These are phyloP conservation scores for Cercocebus atys DNA, from an alignment of 2,113 vertebrate species.

Conservation along the genomic window DNA sequence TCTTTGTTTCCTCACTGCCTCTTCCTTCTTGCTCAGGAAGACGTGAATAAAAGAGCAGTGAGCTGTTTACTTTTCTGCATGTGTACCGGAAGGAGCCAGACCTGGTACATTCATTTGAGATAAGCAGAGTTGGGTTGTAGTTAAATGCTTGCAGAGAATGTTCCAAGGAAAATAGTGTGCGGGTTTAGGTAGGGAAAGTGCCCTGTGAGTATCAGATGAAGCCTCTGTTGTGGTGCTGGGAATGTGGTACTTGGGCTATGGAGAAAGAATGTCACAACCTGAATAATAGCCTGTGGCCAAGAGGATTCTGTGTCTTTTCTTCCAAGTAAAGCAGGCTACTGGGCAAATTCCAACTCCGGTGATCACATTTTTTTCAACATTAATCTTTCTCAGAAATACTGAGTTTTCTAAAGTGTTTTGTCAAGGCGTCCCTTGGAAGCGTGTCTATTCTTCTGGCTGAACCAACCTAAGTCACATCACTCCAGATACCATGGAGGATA, in stretches of 20 bases:
- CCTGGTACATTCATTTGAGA: slow-evolving; percentile 38
- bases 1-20: too few relatives aligned
- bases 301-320: background rate
- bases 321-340: background rate
- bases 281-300: background rate
- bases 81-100: background rate
- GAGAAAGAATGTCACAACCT: background rate
- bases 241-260: background rate
- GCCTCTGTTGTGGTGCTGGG: background rate
- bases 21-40: background rate
- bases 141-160: background rate
- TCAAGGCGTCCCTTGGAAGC: background rate
- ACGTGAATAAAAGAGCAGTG: background rate
- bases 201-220: background rate
- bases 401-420: background rate
- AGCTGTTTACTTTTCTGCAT: slow-evolving; percentile 30
- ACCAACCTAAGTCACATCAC: background rate
- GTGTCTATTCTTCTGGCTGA: background rate
- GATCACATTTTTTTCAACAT: background rate
- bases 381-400: background rate
- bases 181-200: background rate
- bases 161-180: slow-evolving; percentile 32
- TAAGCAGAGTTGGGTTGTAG: slow-evolving; percentile 27
- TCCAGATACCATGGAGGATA: background rate
- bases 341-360: background rate